Percentiles rank a stretch among this genome's conserved stretches.
Evolutionary conservation across 2,113 vertebrate genomes (phyloP).

Genomic region (Alces alces): DNA sequence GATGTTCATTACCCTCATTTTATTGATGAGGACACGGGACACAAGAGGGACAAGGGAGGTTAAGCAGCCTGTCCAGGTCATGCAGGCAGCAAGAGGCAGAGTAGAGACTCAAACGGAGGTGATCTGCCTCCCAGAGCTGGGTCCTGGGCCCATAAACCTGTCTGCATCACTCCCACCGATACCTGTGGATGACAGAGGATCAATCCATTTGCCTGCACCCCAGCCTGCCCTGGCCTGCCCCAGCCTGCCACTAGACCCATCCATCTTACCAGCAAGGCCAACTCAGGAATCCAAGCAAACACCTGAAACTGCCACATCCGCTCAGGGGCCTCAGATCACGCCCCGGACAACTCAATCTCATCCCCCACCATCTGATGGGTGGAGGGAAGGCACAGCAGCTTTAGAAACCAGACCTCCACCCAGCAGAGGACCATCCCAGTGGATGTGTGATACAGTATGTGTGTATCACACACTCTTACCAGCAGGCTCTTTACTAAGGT

Average conservation of each 20-base stretch:
- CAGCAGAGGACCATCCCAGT: no score
- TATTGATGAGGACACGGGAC: neutral
- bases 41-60: neutral
- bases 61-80: neutral
- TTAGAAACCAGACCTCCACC: neutral
- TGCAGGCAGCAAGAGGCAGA: neutral
- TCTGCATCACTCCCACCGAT: no score
- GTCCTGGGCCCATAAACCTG: neutral
- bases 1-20: neutral
- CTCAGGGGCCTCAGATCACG: neutral
- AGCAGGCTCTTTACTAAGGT: neutral
- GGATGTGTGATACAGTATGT: neutral
- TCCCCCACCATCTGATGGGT: rapidly evolving
- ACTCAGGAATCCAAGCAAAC: neutral
- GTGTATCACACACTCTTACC: neutral
- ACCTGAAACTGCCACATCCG: neutral
- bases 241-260: neutral
- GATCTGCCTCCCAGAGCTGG: neutral
- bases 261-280: no score
- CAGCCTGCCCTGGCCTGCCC: neutral
- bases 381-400: rapidly evolving
- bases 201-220: neutral
- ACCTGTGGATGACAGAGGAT: neutral
- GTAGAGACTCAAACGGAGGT: neutral
- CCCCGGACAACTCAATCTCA: rapidly evolving